Evolutionary conservation across 2,797 vertebrate genomes (phyloP), one percentile per base, ranked within the genome.

Genomic region (Sebastes vulpes): DNA sequence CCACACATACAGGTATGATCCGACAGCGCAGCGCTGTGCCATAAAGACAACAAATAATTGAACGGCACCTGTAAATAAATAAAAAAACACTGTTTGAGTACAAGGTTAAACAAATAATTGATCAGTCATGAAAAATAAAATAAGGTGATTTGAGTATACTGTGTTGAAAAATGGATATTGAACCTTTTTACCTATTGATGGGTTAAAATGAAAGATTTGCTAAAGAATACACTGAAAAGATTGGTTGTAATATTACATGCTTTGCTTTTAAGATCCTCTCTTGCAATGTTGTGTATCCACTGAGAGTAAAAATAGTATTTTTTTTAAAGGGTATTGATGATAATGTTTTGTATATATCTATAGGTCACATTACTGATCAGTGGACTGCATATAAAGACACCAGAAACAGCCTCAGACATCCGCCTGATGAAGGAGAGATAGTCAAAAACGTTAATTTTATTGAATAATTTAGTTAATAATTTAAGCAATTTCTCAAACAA

Each of bases 1-100:
- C 65, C 32, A 69, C 53, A 81, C 60, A 74, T 73, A 68, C 21
- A 65, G 70, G 70, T 73, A 64, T 25, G 56, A 72, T 48, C 77
- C 32, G 60, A 12, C 61, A 65, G 65, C 11, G 12, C 23, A 10
- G 69, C 42, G 11, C 65, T 57, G 52, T 29, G 31, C 42, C 64
- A 54, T 54, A 21, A 38, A 76, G 31, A 66, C 66, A 79, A 58
- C 28, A 63, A 66, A 70, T 9, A 73, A 72, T 7, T 56, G 29
- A 26, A 14, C 12, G 1, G 26, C 16, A 32, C n/a, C 18, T 11
- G 10, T 60, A 61, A 23, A 35, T 14, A 61, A 16, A 61, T 16
- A 3, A 23, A 61, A 38, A 35, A 5, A 35, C 31, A 9, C n/a
- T 31, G 4, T 38, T 38, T 53, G n/a, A 38, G 9, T 21, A 48